Conservation (phyloP, 2,113 vertebrate species). For the Marmota monax region DNA sequence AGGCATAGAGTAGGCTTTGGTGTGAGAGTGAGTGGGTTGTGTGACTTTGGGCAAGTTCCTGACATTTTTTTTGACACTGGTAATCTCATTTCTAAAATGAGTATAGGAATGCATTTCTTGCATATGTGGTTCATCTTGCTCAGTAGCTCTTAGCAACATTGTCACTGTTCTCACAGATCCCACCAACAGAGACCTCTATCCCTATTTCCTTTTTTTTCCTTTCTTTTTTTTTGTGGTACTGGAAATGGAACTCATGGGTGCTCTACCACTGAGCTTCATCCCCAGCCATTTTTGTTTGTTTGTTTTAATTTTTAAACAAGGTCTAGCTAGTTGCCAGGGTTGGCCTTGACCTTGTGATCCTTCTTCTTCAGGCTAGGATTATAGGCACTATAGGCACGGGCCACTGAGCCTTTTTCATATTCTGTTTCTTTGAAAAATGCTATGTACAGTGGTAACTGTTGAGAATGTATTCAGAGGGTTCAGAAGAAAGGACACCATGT, state of each 20-base stretch:
- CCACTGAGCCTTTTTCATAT: too few species aligned
- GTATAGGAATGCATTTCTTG: background rate
- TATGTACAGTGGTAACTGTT: background rate
- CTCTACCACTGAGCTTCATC: too few species aligned
- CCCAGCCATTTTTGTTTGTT: too few species aligned
- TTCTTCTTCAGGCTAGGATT: too few species aligned
- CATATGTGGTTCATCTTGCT: background rate
- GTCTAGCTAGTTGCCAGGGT: too few species aligned
- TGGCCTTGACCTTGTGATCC: too few species aligned
- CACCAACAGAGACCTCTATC: background rate
- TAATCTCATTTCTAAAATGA: conserved; percentile 9
- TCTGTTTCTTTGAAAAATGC: background rate
- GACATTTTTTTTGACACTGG: background rate
- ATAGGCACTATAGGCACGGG: too few species aligned
- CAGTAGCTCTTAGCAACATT: background rate
- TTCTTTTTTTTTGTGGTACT: too few species aligned
- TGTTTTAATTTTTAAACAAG: too few species aligned
- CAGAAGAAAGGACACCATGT: background rate
- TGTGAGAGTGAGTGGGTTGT: background rate
- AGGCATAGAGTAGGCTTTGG: background rate
- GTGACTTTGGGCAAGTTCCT: background rate
- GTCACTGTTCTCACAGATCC: background rate
- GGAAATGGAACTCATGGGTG: too few species aligned
- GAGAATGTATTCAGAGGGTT: background rate
- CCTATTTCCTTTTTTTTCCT: too few species aligned